phyloP scores from a whole-genome alignment of 2,888 invertebrate species.

The Lithophane ornitopus region DNA sequence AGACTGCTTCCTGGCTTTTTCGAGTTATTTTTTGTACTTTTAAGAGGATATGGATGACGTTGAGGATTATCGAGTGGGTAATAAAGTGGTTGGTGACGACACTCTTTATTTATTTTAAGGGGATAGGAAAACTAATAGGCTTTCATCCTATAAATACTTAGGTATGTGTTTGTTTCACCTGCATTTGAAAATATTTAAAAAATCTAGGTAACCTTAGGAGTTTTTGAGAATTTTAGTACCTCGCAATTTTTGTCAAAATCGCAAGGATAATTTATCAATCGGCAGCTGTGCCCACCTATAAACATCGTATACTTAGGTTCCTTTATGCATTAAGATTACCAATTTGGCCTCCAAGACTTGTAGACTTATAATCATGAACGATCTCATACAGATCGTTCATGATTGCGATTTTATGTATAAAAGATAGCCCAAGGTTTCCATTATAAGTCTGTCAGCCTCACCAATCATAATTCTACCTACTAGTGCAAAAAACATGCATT shows the following conservation, averaged over 20 bases:
- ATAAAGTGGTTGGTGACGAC: constrained; percentile 38
- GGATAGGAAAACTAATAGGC: neutral
- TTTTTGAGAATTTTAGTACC: neutral
- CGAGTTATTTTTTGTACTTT: constrained; percentile 20
- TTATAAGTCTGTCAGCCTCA: neutral
- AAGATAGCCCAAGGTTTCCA: neutral
- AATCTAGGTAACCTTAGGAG: neutral
- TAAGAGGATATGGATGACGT: constrained; percentile 10
- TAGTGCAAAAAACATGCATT: neutral
- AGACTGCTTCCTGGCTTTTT: constrained; percentile 45
- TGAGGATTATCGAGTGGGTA: constrained; percentile 36
- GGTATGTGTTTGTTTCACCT: neutral
- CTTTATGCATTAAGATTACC: neutral
- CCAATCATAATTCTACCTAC: neutral
- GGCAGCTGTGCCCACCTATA: neutral
- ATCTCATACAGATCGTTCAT: neutral
- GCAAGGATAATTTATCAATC: neutral
- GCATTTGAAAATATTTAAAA: neutral
- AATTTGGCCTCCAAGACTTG: neutral
- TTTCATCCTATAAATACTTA: neutral
- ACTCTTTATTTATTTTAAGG: constrained; percentile 9
- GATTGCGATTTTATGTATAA: neutral
- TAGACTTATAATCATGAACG: neutral
- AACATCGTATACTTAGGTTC: neutral
- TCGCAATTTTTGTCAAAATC: neutral